These are phyloP conservation scores for Coreoperca whiteheadi DNA, from an alignment of 2,113 vertebrate genomes.

Conservation along the genomic window DNA sequence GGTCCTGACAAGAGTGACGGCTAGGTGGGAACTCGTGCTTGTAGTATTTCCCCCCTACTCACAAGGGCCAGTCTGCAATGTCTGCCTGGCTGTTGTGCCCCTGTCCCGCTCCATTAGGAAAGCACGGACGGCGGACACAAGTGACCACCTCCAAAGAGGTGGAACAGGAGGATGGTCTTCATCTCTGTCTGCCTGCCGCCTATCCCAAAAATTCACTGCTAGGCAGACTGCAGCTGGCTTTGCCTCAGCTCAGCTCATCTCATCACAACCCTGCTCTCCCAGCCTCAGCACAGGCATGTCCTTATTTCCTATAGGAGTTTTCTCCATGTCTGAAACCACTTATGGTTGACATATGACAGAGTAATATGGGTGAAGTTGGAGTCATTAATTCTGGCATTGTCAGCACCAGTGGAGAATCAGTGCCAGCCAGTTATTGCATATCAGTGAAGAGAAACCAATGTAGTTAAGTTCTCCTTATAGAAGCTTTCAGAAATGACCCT, in stretches of 20 bases:
- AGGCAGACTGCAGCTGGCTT: slow-evolving; percentile 51
- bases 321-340: slow-evolving; percentile 57
- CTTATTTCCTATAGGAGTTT: slow-evolving; percentile 46
- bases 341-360: slow-evolving; percentile 66
- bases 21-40: slow-evolving; percentile 59
- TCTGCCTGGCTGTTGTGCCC: slow-evolving; percentile 31
- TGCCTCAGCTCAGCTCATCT: slow-evolving; percentile 47
- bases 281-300: slow-evolving; percentile 34
- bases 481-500: slow-evolving; percentile 16
- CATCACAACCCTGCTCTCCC: slow-evolving; percentile 43
- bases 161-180: slow-evolving; percentile 31
- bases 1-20: slow-evolving; percentile 47
- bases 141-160: slow-evolving; percentile 45
- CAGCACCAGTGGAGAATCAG: slow-evolving; percentile 32
- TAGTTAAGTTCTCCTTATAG: slow-evolving; percentile 11
- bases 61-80: slow-evolving; percentile 24
- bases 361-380: slow-evolving; percentile 59
- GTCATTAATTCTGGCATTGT: slow-evolving; percentile 67
- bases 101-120: slow-evolving; percentile 58
- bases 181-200: slow-evolving; percentile 7
- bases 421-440: slow-evolving; percentile 1
- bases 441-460: slow-evolving; percentile 16
- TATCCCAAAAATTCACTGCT: too few relatives aligned
- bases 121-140: slow-evolving; percentile 39
- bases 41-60: slow-evolving; percentile 4